Evolutionary conservation across 2,888 invertebrate species (phyloP).

Genomic region (Dynastes hyllus): DNA sequence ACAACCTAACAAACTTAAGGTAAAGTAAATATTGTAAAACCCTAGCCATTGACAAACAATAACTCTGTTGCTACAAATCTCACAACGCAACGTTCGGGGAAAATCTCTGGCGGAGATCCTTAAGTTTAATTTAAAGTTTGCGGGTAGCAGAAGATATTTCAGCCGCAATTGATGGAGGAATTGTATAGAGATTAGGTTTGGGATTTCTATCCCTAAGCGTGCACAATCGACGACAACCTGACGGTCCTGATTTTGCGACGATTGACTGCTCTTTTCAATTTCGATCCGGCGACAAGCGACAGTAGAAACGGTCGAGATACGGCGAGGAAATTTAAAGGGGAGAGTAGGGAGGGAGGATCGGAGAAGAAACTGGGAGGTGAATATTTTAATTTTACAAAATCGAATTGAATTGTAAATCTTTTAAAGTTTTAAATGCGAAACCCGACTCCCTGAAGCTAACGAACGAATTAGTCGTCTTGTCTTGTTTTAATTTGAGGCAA

Average conservation of each 20-base stretch:
- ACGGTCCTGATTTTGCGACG: slow-evolving; percentile 20
- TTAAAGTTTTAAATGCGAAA: background rate
- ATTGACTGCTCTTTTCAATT: slow-evolving; percentile 22
- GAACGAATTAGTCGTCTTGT: background rate
- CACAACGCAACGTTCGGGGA: background rate
- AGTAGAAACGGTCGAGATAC: background rate
- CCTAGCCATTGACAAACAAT: slow-evolving; percentile 3
- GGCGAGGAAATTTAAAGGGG: background rate
- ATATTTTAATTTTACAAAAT: background rate
- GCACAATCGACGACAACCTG: slow-evolving; percentile 5
- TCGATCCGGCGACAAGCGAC: background rate
- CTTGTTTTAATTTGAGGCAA: background rate
- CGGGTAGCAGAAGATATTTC: slow-evolving; percentile 28
- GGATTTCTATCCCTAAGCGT: slow-evolving; percentile 28
- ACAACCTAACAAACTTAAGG: background rate
- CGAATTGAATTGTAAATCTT: slow-evolving; percentile 1
- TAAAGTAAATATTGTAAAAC: too few relatives aligned
- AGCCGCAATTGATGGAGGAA: slow-evolving; percentile 42
- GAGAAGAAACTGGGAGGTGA: background rate
- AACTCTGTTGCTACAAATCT: background rate
- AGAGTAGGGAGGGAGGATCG: background rate
- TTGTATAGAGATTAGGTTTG: slow-evolving; percentile 44
- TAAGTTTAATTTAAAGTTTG: slow-evolving; percentile 43
- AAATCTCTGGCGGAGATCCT: background rate
- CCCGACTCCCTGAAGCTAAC: background rate